Evolutionary conservation across 2,113 vertebrate species (phyloP).

Genomic region (Tamias sibiricus): DNA sequence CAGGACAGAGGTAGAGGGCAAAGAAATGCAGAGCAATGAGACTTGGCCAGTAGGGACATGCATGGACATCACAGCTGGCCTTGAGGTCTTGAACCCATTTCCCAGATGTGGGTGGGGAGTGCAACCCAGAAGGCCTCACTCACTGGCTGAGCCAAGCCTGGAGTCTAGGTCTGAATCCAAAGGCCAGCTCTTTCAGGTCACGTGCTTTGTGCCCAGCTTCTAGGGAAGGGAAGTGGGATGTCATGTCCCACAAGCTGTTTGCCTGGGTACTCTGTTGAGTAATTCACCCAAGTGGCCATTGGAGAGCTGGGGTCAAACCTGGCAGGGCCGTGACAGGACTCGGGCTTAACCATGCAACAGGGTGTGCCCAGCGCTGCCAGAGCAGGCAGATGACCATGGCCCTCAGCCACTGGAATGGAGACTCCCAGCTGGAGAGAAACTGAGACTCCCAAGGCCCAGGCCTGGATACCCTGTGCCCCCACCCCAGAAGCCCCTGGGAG

Average conservation of each 20-base stretch:
- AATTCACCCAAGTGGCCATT: background rate
- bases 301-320: slow-evolving; percentile 51
- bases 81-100: slow-evolving; percentile 33
- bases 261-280: background rate
- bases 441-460: background rate
- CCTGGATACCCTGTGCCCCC: background rate
- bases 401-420: slow-evolving; percentile 13
- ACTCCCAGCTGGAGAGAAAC: background rate
- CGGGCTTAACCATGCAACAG: background rate
- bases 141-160: slow-evolving; percentile 2
- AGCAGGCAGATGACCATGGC: background rate
- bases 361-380: slow-evolving; percentile 10
- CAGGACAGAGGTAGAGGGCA: background rate
- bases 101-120: background rate
- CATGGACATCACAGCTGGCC: background rate
- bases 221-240: background rate
- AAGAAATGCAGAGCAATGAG: background rate
- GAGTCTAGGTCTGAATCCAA: background rate
- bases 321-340: background rate
- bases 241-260: background rate
- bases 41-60: background rate
- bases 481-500: background rate
- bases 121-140: background rate
- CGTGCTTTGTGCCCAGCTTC: background rate
- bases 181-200: background rate